These are phyloP conservation scores for Strigamia transsilvanica DNA, from an alignment of 2,888 invertebrate genomes.

Conservation along the genomic window DNA sequence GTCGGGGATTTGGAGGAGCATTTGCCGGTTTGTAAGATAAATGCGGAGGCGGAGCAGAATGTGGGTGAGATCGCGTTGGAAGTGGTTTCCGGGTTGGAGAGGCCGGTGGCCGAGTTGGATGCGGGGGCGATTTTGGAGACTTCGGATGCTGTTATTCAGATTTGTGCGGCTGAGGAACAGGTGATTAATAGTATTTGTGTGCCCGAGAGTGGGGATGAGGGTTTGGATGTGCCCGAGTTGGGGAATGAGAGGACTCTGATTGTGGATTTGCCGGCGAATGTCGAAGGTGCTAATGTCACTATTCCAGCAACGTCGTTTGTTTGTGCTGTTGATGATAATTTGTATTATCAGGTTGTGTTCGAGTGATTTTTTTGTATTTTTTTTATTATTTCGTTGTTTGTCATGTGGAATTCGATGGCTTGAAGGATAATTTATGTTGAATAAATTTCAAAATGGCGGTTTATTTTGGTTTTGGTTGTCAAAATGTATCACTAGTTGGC, in stretches of 20 bases:
- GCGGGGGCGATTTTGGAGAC: neutral
- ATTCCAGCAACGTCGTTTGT: neutral
- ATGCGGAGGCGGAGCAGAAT: neutral
- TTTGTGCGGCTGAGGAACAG: neutral
- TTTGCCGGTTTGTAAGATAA: neutral
- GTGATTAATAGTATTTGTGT: neutral
- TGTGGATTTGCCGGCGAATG: neutral
- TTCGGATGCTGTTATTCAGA: neutral
- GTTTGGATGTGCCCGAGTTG: neutral
- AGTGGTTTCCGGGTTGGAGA: neutral
- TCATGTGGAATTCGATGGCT: neutral
- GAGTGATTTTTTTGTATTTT: neutral
- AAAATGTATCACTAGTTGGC: too few relatives aligned
- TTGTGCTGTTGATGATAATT: conserved; percentile 2
- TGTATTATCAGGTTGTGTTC: neutral
- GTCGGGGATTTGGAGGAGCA: neutral
- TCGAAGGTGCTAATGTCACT: conserved; percentile 20
- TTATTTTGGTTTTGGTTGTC: neutral
- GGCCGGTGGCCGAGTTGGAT: conserved; percentile 17
- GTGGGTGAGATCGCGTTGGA: neutral
- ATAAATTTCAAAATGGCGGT: neutral
- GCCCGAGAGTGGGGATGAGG: neutral
- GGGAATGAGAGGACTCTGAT: neutral
- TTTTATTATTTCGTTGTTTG: neutral
- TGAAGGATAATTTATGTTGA: neutral